phyloP scores from a whole-genome alignment of 2,113 vertebrate species.

The Brachyistius frenatus region DNA sequence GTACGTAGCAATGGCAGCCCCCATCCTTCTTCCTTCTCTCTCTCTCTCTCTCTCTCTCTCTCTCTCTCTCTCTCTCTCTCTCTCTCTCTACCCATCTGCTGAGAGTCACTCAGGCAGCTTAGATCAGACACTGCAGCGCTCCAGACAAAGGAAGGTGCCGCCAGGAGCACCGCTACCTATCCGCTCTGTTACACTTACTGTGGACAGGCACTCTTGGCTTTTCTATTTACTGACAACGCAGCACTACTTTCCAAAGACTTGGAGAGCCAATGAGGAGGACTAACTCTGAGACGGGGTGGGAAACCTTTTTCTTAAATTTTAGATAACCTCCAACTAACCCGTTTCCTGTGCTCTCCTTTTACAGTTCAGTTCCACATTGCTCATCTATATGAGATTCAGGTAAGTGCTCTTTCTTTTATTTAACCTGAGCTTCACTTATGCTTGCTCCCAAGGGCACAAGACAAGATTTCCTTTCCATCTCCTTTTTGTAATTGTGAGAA shows the following conservation, averaged over 20 bases:
- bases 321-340: slow-evolving; percentile 34
- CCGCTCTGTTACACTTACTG: slow-evolving; percentile 30
- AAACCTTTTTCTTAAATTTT: slow-evolving; percentile 25
- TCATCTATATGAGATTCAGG: slow-evolving; percentile 99
- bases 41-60: slow-evolving; percentile 16
- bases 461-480: background rate
- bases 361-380: slow-evolving; percentile 99
- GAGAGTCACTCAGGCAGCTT: slow-evolving; percentile 81
- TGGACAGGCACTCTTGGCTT: slow-evolving; percentile 34
- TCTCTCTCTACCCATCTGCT: slow-evolving; percentile 75
- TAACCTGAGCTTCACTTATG: background rate
- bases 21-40: slow-evolving; percentile 51
- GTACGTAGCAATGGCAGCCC: slow-evolving; percentile 71
- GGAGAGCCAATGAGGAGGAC: slow-evolving; percentile 16
- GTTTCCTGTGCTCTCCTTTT: slow-evolving; percentile 52
- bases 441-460: slow-evolving; percentile 26
- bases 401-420: slow-evolving; percentile 80
- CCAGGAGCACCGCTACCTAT: slow-evolving; percentile 67
- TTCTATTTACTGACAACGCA: slow-evolving; percentile 27
- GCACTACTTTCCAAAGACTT: slow-evolving; percentile 48
- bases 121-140: slow-evolving; percentile 82
- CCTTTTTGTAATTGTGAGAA: slow-evolving; percentile 5
- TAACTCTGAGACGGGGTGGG: background rate
- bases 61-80: slow-evolving; percentile 20
- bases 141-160: slow-evolving; percentile 80